A percentile compares a stretch with the other conserved stretches of the same genome.
These are phyloP conservation scores for Neodiprion fabricii DNA, from an alignment of 1,140 invertebrate species.

Conservation along the genomic window DNA sequence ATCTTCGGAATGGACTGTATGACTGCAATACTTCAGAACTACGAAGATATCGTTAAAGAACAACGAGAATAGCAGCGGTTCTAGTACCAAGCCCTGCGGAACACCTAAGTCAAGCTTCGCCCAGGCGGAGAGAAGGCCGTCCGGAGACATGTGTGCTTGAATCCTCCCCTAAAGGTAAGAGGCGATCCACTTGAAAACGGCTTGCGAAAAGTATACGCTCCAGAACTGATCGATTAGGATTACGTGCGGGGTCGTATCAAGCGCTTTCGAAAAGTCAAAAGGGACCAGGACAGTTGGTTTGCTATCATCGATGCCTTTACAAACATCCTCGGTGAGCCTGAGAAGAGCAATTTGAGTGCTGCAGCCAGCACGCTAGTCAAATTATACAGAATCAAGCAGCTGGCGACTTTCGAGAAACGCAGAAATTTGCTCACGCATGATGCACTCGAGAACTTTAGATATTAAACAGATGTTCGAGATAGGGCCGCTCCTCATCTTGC, in stretches of 20 bases:
- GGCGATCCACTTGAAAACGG: background rate
- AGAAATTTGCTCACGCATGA: background rate
- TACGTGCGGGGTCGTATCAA: constrained; percentile 23
- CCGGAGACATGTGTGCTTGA: background rate
- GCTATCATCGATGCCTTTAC: constrained; percentile 12
- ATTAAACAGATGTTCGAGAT: background rate
- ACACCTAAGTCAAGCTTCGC: background rate
- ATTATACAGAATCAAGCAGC: background rate
- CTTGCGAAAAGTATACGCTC: background rate
- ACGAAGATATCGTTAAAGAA: background rate
- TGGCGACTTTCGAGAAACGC: background rate
- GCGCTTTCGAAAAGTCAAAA: constrained; percentile 26
- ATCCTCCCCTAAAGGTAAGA: background rate
- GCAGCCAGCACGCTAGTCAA: constrained; percentile 2
- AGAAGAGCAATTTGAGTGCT: constrained; percentile 15
- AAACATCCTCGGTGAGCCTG: constrained; percentile 19
- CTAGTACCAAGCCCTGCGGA: background rate
- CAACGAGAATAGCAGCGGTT: background rate
- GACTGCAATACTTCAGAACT: background rate
- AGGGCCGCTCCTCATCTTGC: background rate
- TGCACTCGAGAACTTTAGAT: background rate
- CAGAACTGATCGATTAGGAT: background rate
- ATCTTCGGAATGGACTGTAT: background rate
- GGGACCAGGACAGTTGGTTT: constrained; percentile 21
- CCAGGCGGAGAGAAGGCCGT: background rate